Evolutionary conservation across 1,140 invertebrate species (phyloP).

Genomic region (Acromyrmex heyeri): DNA sequence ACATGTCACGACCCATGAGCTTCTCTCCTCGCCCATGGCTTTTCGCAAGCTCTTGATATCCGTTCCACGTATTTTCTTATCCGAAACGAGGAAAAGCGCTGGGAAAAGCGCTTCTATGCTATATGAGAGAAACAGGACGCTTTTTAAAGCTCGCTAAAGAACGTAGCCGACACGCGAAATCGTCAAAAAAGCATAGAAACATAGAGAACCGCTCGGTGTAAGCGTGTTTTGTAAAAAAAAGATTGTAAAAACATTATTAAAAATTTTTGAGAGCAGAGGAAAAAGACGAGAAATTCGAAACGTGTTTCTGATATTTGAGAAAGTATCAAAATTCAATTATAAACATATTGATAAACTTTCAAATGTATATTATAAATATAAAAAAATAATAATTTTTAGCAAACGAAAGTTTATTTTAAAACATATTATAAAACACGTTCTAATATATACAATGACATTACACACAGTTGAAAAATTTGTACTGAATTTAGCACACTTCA

Average conservation of each 20-base stretch:
- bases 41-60: slow-evolving; percentile 47
- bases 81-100: slow-evolving; percentile 29
- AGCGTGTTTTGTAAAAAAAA: not conserved
- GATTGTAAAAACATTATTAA: not conserved
- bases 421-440: not conserved
- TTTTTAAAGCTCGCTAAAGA: slow-evolving; percentile 34
- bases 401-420: slow-evolving; percentile 1
- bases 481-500: too few species aligned
- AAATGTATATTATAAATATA: not conserved
- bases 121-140: not conserved
- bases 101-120: not conserved
- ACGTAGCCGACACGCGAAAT: not conserved
- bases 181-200: not conserved
- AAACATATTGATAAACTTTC: not conserved
- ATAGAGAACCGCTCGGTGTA: not conserved
- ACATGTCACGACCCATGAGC: slow-evolving; percentile 51
- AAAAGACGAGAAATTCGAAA: not conserved
- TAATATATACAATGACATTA: not conserved
- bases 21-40: slow-evolving; percentile 32
- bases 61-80: slow-evolving; percentile 60
- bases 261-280: not conserved
- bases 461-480: too few species aligned
- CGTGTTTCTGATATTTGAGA: not conserved
- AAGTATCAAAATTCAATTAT: not conserved
- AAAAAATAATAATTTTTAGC: not conserved